Evolutionary conservation across 2,113 vertebrate genomes (phyloP), one percentile per base, ranked within the genome.

Genomic region (Chloroceryle aenea): DNA sequence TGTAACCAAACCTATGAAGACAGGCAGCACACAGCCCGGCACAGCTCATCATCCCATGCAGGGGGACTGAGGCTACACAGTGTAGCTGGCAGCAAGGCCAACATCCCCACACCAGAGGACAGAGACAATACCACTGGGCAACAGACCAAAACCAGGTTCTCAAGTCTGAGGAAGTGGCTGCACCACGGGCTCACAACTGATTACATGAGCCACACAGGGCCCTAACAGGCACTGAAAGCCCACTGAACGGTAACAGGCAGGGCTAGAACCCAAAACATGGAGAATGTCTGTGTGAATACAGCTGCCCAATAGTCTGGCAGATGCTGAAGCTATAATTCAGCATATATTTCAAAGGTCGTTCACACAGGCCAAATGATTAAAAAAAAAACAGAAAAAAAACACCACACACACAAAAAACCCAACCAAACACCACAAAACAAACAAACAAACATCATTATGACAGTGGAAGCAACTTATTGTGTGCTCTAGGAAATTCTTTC

Each of bases 171-270:
- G n/a, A 84, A 79, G 5, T 3, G 16, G 27, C 72, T 40, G 40
- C n/a, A 47, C 34, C 43, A 85, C 52, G 56, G 11, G 50, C 40
- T 36, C 30, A 9, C 2, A 14, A 7, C 29, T 68, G 32, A 20
- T 36, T n/a, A 53, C 14, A 34, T 8, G 47, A 45, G 74, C 59
- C 29, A 55, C 25, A 76, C 7, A 16, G 0, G 4, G 48, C 34
- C 29, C 42, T 45, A 30, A 47, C 13, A 38, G 20, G 68, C 22
- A 42, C 10, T 0, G 8, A 15, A 59, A 58, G 27, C 47, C 34
- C 34, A 34, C 5, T 0, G 5, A 47, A 25, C 42, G 18, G 32
- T 10, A 69, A 64, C 0, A 0, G 10, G 61, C 15, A 89, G 19
- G 50, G 25, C 68, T 74, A 66, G n/a, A 84, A 50, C 8, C 16